A percentile compares a stretch with the other conserved stretches of the same genome.
These are phyloP conservation scores for Drosophila subobscura DNA, from an alignment of 1,140 invertebrate species.

Conservation along the genomic window DNA sequence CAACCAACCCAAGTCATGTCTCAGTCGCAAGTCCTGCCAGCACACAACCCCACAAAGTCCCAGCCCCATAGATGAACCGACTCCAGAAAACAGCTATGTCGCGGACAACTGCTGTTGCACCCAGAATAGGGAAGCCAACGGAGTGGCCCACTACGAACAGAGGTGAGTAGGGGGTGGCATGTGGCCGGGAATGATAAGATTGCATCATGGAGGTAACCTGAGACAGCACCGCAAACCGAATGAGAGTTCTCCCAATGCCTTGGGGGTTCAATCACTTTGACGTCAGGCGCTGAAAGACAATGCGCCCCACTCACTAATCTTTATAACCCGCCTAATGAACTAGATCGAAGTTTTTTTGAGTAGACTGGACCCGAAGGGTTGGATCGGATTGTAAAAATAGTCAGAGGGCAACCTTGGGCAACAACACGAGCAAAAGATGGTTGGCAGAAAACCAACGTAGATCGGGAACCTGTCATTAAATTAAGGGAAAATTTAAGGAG, in stretches of 20 bases:
- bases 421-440: conserved; percentile 9
- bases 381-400: conserved; percentile 19
- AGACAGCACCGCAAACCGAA: conserved; percentile 11
- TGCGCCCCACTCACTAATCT: conserved; percentile 37
- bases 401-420: conserved; percentile 6
- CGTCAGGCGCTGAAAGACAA: conserved; percentile 34
- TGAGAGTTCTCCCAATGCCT: conserved; percentile 20
- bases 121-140: conserved; percentile 22
- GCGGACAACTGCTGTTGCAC: conserved; percentile 34
- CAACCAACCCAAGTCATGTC: conserved; percentile 74
- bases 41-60: conserved; percentile 53
- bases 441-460: background rate
- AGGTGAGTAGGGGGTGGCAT: conserved; percentile 50
- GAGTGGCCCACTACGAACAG: conserved; percentile 52
- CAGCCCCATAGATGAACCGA: conserved; percentile 36
- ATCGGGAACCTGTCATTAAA: background rate
- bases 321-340: conserved; percentile 62
- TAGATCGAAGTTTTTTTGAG: conserved; percentile 45
- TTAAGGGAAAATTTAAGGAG: background rate
- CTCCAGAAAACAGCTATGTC: conserved; percentile 30
- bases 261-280: conserved; percentile 44
- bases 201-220: conserved; percentile 44
- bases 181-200: conserved; percentile 29
- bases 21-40: conserved; percentile 79
- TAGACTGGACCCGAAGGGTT: conserved; percentile 21